Base-by-base conservation (phyloP, 2,888 invertebrate genomes). In the Napeogenes inachia region DNA sequence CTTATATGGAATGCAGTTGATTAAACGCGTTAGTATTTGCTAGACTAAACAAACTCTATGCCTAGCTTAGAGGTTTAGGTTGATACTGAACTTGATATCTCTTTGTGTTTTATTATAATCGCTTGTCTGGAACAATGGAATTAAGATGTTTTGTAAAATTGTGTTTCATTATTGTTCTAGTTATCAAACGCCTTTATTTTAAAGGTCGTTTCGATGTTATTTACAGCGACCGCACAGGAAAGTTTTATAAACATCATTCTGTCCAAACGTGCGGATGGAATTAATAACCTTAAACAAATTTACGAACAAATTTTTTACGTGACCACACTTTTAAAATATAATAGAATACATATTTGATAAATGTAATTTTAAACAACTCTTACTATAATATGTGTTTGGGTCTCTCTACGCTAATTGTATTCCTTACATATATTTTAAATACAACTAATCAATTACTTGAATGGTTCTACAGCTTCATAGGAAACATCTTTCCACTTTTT, bases 1-100 rank as follows among this genome's bases (percentile, higher is more conserved):
- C 50, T 50, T 50, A 50, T 50, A 30, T 21, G 30, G 50, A 50
- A 50, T 50, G 50, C 50, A 50, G 50, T 50, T 50, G 50, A 50
- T 50, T 50, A 50, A 50, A 50, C 50, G 30, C 30, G 10, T 30
- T 50, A 42, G 42, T 42, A 6, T 42, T 42, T 42, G 42, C 8
- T 42, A 42, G 42, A 42, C 42, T 42, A 42, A 42, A 42, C 42
- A 42, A 42, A 42, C 42, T 42, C 42, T 42, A 10, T 42, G 8
- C 42, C 8, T 10, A 42, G 42, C 10, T 12, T 42, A 42, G 12
- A 12, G 10, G 42, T 12, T 42, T 42, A 42, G 42, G 42, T 42
- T 42, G 42, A 10, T 6, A 42, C 8, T 42, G 10, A 42, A 42
- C 42, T 42, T 42, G 10, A 10, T 42, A 42, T 38, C 10, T 12